Percentiles rank a stretch among this genome's conserved stretches.
These are phyloP conservation scores for Acronicta leporina DNA, from an alignment of 2,888 invertebrate genomes.

Conservation along the genomic window DNA sequence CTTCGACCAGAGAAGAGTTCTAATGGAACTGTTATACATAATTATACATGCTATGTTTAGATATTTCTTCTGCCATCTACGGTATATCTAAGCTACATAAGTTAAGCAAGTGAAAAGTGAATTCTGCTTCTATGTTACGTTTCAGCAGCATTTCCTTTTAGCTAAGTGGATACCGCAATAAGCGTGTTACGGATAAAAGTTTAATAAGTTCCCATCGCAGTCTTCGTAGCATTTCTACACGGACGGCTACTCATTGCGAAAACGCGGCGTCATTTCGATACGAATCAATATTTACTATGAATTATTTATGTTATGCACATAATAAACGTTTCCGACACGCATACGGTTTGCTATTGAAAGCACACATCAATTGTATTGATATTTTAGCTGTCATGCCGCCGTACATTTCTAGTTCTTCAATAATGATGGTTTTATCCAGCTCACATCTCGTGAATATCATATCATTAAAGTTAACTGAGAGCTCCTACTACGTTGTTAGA, in stretches of 20 bases:
- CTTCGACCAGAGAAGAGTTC: too few relatives aligned
- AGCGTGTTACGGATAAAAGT: constrained; percentile 2
- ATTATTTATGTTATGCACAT: constrained; percentile 58
- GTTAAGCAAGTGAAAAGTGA: not conserved
- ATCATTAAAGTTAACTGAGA: too few relatives aligned
- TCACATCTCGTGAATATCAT: too few relatives aligned
- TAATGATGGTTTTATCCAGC: not conserved
- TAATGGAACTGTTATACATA: too few relatives aligned
- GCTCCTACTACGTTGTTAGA: too few relatives aligned
- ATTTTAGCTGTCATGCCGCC: not conserved
- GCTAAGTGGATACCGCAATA: constrained; percentile 9
- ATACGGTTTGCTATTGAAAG: constrained; percentile 27
- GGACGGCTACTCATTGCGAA: constrained; percentile 27
- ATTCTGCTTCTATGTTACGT: not conserved
- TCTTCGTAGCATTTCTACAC: constrained; percentile 1
- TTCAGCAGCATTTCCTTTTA: constrained; percentile 18
- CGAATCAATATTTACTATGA: constrained; percentile 58
- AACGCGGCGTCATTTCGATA: constrained; percentile 22
- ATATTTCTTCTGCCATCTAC: too few relatives aligned
- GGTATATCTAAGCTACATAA: not conserved
- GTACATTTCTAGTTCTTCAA: not conserved
- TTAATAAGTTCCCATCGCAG: not conserved
- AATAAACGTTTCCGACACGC: constrained; percentile 50
- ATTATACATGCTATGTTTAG: too few relatives aligned
- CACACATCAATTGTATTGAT: constrained; percentile 13